These are phyloP conservation scores for Scomber scombrus DNA, from an alignment of 2,113 vertebrate genomes.

Conservation along the genomic window DNA sequence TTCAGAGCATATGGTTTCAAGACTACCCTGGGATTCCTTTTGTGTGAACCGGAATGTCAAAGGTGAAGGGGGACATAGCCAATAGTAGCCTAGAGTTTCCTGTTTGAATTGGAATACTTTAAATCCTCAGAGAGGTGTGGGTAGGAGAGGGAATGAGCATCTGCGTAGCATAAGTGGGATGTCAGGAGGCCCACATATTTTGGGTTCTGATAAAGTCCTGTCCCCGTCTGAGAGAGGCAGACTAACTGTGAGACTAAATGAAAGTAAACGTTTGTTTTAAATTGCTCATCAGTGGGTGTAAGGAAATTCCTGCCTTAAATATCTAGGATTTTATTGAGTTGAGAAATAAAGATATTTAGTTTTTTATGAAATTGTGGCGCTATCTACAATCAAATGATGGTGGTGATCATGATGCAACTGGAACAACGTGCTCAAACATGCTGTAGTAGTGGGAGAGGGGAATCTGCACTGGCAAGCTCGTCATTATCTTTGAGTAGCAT, in stretches of 20 bases:
- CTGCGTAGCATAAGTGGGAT: constrained; percentile 23
- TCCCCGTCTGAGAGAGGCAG: not conserved
- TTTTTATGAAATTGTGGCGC: not conserved
- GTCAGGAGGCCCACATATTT: constrained; percentile 58
- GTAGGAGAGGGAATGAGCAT: constrained; percentile 40
- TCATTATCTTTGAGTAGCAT: constrained; percentile 39
- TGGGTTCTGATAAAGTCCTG: constrained; percentile 23
- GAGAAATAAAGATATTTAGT: not conserved
- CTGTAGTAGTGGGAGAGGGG: constrained; percentile 27
- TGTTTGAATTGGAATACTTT: constrained; percentile 68
- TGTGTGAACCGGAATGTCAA: constrained; percentile 56
- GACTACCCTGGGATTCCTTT: constrained; percentile 45
- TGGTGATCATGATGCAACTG: constrained; percentile 4
- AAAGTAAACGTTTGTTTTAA: constrained; percentile 2
- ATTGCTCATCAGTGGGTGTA: not conserved
- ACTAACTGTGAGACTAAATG: not conserved
- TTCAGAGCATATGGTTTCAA: constrained; percentile 15
- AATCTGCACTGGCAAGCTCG: constrained; percentile 25
- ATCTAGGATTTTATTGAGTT: not conserved
- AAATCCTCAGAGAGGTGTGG: constrained; percentile 75
- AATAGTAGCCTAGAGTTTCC: constrained; percentile 54
- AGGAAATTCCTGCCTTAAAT: constrained; percentile 11
- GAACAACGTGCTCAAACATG: constrained; percentile 56
- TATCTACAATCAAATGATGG: not conserved
- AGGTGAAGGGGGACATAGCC: constrained; percentile 44